Evolutionary conservation across 2,888 invertebrate genomes (phyloP).

Genomic region (Octodonta nipae): DNA sequence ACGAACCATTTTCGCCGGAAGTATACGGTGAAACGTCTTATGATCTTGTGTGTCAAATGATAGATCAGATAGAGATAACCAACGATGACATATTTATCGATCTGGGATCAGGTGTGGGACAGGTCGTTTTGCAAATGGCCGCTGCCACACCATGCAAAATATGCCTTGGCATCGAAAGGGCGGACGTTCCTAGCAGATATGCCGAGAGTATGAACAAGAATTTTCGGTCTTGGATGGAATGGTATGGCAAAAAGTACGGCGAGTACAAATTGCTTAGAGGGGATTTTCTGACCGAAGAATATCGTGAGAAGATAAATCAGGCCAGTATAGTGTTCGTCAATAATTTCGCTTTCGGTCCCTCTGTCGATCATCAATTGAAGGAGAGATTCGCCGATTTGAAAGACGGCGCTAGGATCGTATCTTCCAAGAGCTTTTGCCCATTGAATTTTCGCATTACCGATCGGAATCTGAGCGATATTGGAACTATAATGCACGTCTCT

Average conservation of each 20-base stretch:
- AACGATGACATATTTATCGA: constrained; percentile 95
- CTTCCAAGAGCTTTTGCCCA: constrained; percentile 98
- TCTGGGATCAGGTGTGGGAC: constrained; percentile 95
- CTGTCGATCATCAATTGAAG: constrained; percentile 92
- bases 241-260: constrained; percentile 92
- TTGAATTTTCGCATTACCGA: constrained; percentile 96
- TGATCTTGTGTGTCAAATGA: constrained; percentile 95
- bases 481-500: constrained; percentile 95
- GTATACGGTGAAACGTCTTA: constrained; percentile 98
- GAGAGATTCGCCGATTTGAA: constrained; percentile 90
- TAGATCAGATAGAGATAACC: constrained; percentile 85
- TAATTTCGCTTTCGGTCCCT: constrained; percentile 97
- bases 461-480: constrained; percentile 93
- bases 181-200: constrained; percentile 90
- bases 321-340: constrained; percentile 96
- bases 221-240: constrained; percentile 91
- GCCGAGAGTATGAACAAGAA: constrained; percentile 83
- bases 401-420: constrained; percentile 91
- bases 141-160: constrained; percentile 85
- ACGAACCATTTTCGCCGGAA: constrained; percentile 99
- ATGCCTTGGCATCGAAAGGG: constrained; percentile 92
- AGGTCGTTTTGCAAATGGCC: constrained; percentile 96
- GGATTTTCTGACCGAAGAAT: constrained; percentile 85
- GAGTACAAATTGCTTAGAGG: constrained; percentile 87
- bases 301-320: constrained; percentile 84